Percentiles rank a stretch among this genome's conserved stretches.
phyloP scores from a whole-genome alignment of 2,113 vertebrate species.

The Drymodes brunneopygia region DNA sequence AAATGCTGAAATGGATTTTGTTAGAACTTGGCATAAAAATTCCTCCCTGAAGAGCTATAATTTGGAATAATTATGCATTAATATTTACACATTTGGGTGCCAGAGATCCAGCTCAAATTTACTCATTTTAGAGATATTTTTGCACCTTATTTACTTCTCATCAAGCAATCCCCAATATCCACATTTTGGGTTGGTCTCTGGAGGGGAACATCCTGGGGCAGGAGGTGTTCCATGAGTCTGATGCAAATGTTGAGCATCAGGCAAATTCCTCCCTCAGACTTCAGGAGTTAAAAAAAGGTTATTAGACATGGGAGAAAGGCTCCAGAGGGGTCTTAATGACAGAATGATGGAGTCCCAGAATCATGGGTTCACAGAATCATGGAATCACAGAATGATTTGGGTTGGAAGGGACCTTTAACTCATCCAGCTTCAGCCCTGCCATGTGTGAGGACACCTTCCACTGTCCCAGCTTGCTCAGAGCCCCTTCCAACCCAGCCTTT shows the following conservation, averaged over 20 bases:
- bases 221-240: neutral
- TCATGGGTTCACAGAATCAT: neutral
- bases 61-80: neutral
- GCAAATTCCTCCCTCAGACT: neutral
- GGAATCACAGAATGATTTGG: neutral
- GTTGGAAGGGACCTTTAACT: neutral
- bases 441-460: neutral
- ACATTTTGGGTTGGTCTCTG: neutral
- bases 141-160: neutral
- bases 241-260: neutral
- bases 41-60: neutral
- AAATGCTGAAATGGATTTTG: neutral
- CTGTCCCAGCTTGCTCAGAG: neutral
- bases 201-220: neutral
- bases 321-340: neutral
- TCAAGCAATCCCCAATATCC: neutral
- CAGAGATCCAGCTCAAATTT: neutral
- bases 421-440: no score
- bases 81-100: neutral
- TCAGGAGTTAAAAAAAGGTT: neutral
- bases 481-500: neutral
- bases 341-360: neutral
- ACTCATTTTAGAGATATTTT: neutral
- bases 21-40: neutral
- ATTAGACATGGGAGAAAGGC: neutral